These are phyloP conservation scores for Uropsilus gracilis DNA, from an alignment of 2,113 vertebrate genomes.

Conservation along the genomic window DNA sequence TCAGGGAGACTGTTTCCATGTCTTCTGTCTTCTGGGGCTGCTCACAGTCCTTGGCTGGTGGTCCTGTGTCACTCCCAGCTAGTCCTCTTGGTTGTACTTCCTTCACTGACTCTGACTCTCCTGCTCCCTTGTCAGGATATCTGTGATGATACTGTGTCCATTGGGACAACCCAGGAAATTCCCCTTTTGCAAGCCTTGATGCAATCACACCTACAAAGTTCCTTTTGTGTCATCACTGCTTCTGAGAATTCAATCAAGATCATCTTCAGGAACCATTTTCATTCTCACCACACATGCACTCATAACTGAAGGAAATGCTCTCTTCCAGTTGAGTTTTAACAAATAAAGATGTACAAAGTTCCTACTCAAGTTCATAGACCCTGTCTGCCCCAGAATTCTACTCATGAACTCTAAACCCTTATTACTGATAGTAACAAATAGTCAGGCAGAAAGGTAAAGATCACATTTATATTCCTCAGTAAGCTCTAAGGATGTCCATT, in stretches of 20 bases:
- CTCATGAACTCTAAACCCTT: not conserved
- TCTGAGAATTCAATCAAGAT: not conserved
- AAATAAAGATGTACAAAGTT: not conserved
- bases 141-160: no score
- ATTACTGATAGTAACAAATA: not conserved
- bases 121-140: no score
- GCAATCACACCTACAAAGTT: not conserved
- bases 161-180: no score
- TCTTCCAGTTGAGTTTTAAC: not conserved
- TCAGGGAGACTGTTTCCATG: rapidly evolving
- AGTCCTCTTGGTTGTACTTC: not conserved
- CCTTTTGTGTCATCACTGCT: not conserved
- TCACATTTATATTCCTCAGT: not conserved
- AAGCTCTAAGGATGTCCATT: not conserved
- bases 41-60: not conserved
- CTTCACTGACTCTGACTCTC: not conserved
- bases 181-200: not conserved
- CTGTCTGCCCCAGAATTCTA: not conserved
- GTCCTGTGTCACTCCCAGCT: rapidly evolving
- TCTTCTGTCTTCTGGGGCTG: not conserved
- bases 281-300: not conserved
- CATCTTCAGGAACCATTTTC: not conserved
- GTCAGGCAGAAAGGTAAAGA: not conserved
- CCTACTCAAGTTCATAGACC: not conserved
- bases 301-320: not conserved